Percentiles rank a stretch among this genome's conserved stretches.
Conservation (phyloP, 2,888 invertebrate genomes). For the Dynastes tityus region DNA sequence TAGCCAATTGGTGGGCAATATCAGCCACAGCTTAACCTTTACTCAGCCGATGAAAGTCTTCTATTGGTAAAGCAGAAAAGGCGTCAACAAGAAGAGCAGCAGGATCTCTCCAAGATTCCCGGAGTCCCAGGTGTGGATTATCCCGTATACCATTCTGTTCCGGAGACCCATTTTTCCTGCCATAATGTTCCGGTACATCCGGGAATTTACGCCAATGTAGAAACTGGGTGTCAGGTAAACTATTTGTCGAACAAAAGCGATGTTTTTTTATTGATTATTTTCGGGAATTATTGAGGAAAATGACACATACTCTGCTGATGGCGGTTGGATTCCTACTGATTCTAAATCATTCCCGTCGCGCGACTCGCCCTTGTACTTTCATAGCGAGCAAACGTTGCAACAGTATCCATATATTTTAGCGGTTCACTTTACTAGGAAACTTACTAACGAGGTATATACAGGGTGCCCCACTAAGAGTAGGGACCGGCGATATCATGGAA, state of each 20-base stretch:
- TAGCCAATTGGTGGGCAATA: conserved; percentile 35
- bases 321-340: too few relatives aligned
- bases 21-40: conserved; percentile 26
- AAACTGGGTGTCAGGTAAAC: conserved; percentile 87
- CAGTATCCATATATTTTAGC: too few relatives aligned
- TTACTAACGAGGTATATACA: too few relatives aligned
- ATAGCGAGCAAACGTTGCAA: too few relatives aligned
- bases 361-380: too few relatives aligned
- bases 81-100: conserved; percentile 78
- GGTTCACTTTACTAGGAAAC: too few relatives aligned
- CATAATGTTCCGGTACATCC: conserved; percentile 84
- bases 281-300: not conserved
- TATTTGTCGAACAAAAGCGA: not conserved
- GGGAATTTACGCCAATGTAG: conserved; percentile 93
- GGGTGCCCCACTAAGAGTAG: too few relatives aligned
- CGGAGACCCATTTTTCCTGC: conserved; percentile 86
- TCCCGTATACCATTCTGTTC: conserved; percentile 85
- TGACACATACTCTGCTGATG: too few relatives aligned
- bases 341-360: too few relatives aligned
- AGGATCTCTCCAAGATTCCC: conserved; percentile 86
- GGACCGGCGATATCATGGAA: too few relatives aligned
- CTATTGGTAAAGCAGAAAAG: conserved; percentile 60
- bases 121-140: conserved; percentile 87
- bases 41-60: conserved; percentile 15
- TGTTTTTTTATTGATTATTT: too few relatives aligned